Base-by-base conservation (phyloP, 1,140 invertebrate genomes). In the Caerostris extrusa region DNA sequence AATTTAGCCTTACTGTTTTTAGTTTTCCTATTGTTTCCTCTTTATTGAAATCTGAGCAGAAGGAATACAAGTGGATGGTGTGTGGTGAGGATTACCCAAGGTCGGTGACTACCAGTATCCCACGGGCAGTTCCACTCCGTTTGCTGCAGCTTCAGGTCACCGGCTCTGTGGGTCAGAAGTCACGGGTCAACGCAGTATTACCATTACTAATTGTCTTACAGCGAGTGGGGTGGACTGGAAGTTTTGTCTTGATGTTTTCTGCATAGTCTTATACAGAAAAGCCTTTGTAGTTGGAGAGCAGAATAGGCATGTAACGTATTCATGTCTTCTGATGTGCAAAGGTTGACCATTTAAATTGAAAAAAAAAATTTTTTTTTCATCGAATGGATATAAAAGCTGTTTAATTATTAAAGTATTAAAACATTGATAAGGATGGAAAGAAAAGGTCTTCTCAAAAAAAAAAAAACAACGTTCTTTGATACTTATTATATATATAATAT, bases 91-190 rank as follows among this genome's bases (percentile, higher is more conserved):
- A 60, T 91, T 50, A 93, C 34, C 67, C 91, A 93, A 93, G 91
- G 91, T 93, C 58, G 85, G 83, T 93, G 85, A 93, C 91, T 87
- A 93, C 58, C 60, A 87, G 69, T 87, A 93, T 87, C 91, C 91
- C 91, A 87, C 91, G 64, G 83, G 56, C 82, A 87, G 91, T 93
- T 93, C 91, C 91, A 93, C 83, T 87, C 67, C 61, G 91, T 71
- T 91, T 93, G 83, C 12, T 71, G 19, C 64, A 77, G 91, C 90
- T 93, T 60, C 91, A 93, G 91, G 91, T 93, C 83, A 93, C n/a
- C 91, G 85, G 91, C 91, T 93, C 91, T 93, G 61, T 93, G 57
- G 91, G 91, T 87, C 91, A 93, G 91, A 53, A 87, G 83, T 83
- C 83, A 93, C 91, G 91, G 91, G 91, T 93, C 91, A 93, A 34